Percentiles rank a stretch among this genome's conserved stretches.
These are phyloP conservation scores for Bagarius yarrelli DNA, from an alignment of 2,113 vertebrate genomes.

Conservation along the genomic window DNA sequence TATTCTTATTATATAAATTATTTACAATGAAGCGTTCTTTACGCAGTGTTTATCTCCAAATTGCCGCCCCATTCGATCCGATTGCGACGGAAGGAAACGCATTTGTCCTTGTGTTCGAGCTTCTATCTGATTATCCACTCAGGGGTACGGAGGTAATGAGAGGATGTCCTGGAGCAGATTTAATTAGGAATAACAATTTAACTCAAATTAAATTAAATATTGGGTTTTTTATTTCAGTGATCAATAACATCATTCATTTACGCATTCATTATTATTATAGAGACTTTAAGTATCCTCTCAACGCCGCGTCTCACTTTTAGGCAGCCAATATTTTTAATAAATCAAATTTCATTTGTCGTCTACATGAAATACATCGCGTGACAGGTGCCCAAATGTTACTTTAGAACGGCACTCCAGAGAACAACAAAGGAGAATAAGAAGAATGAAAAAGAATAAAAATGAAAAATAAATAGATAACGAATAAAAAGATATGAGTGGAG, in stretches of 20 bases:
- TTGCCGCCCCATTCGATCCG: constrained; percentile 62
- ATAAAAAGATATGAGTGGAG: too few species aligned
- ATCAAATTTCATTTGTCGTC: too few species aligned
- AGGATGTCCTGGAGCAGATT: constrained; percentile 15
- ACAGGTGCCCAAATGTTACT: too few species aligned
- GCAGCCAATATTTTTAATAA: neutral
- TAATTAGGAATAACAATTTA: constrained; percentile 12
- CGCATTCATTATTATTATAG: neutral
- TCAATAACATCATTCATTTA: neutral
- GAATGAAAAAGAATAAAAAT: too few species aligned
- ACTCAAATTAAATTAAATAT: constrained; percentile 11
- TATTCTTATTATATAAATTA: neutral
- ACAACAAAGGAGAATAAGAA: too few species aligned
- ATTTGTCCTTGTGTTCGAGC: constrained; percentile 57
- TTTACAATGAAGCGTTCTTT: neutral
- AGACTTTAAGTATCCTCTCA: neutral
- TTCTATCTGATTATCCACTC: constrained; percentile 59
- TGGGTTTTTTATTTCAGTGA: neutral
- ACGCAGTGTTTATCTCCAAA: neutral
- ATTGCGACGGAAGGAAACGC: constrained; percentile 60
- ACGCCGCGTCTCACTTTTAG: too few species aligned
- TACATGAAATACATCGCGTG: too few species aligned
- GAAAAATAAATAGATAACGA: too few species aligned
- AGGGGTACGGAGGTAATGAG: constrained; percentile 34
- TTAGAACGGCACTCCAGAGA: too few species aligned